Conservation (phyloP, 2,888 invertebrate species). For the Cataglyphis cursor region DNA sequence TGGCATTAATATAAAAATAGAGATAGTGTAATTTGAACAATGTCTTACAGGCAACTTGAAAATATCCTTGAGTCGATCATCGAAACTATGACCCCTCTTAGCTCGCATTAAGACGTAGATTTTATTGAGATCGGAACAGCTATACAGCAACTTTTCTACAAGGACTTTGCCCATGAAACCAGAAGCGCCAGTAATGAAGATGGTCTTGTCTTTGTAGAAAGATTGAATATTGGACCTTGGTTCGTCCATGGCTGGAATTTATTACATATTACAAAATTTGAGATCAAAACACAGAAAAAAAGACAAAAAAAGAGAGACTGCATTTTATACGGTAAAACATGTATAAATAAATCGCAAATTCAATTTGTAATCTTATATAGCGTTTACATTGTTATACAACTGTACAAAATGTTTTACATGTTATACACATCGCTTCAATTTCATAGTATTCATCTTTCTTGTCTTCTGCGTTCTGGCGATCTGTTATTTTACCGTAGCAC, state of each 20-base stretch:
- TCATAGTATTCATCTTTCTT: background rate
- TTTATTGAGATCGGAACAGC: constrained; percentile 84
- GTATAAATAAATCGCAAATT: constrained; percentile 1
- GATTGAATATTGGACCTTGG: constrained; percentile 75
- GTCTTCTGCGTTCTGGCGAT: background rate
- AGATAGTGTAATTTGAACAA: background rate
- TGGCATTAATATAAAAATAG: background rate
- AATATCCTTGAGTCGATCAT: constrained; percentile 84
- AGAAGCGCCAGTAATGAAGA: constrained; percentile 86
- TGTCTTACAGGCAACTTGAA: constrained; percentile 83
- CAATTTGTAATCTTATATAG: constrained; percentile 2
- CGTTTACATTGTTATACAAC: background rate
- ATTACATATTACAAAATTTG: background rate
- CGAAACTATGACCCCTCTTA: constrained; percentile 84
- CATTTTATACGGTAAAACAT: background rate
- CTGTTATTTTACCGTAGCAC: constrained; percentile 6
- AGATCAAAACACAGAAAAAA: background rate
- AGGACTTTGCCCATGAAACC: constrained; percentile 87
- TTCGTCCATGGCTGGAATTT: constrained; percentile 71
- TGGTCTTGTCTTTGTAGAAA: constrained; percentile 82
- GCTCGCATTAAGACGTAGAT: constrained; percentile 85
- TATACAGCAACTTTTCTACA: constrained; percentile 86
- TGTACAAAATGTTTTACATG: background rate
- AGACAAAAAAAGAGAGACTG: background rate
- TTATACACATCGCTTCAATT: background rate